These are phyloP conservation scores for Oreamnos americanus DNA, from an alignment of 2,113 vertebrate genomes.

Conservation along the genomic window DNA sequence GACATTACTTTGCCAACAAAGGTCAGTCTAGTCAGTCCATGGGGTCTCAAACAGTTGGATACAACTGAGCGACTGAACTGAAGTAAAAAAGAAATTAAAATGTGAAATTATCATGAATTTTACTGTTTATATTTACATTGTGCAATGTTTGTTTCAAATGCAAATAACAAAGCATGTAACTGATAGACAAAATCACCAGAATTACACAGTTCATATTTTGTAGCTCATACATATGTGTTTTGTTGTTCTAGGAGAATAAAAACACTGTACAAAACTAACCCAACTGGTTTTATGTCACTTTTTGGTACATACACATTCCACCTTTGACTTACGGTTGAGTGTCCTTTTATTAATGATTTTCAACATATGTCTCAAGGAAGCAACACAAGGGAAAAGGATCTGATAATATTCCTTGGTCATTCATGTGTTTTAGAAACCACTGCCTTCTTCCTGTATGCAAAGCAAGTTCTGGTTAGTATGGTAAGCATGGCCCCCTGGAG, in stretches of 20 bases:
- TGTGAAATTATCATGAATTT: not conserved
- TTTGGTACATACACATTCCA: not conserved
- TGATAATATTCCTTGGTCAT: not conserved
- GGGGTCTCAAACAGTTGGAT: rapidly evolving
- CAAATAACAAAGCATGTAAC: not conserved
- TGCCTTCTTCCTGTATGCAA: not conserved
- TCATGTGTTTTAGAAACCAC: not conserved
- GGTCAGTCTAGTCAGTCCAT: not conserved
- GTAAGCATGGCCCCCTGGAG: not conserved
- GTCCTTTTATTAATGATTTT: not conserved
- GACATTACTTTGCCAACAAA: not conserved
- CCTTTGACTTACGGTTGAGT: not conserved
- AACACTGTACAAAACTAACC: not conserved
- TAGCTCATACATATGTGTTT: not conserved
- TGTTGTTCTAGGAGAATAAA: not conserved
- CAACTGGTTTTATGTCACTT: not conserved
- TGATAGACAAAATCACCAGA: not conserved
- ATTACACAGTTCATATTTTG: not conserved
- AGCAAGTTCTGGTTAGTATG: not conserved
- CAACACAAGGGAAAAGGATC: not conserved
- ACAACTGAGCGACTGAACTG: not conserved
- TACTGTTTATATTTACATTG: not conserved
- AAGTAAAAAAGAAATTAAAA: not conserved
- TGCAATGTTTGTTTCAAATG: not conserved
- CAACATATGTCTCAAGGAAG: not conserved